Evolutionary conservation across 2,113 vertebrate species (phyloP).

Genomic region (Zosterops borbonicus): DNA sequence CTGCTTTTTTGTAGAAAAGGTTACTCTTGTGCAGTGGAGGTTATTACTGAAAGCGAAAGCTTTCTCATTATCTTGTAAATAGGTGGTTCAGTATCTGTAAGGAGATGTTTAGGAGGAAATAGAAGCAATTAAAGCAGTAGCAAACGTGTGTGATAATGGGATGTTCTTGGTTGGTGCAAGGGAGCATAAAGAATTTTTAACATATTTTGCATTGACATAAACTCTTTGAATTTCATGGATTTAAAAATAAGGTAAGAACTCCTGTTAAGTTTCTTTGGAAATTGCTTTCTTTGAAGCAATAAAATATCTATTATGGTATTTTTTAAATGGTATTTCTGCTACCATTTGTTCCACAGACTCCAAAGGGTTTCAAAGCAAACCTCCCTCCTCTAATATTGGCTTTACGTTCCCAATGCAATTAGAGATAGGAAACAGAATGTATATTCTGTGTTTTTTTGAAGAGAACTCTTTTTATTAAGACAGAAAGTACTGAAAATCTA

Average conservation of each 20-base stretch:
- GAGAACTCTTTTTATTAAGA: neutral
- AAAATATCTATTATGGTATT: neutral
- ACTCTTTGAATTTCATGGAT: neutral
- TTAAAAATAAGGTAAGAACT: slow-evolving; percentile 22
- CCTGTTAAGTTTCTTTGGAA: neutral
- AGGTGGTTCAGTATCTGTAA: neutral
- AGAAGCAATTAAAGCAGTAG: slow-evolving; percentile 10
- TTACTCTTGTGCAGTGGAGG: neutral
- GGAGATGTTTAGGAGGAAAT: slow-evolving; percentile 20
- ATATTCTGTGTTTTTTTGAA: neutral
- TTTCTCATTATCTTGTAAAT: neutral
- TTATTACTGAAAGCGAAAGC: neutral
- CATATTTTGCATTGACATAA: neutral
- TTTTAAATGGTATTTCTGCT: neutral
- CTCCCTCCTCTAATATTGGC: neutral
- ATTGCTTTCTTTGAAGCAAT: neutral
- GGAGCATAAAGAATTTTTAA: neutral
- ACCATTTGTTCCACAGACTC: neutral
- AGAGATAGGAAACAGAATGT: neutral
- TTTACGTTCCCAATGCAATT: neutral
- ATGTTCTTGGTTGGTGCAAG: neutral
- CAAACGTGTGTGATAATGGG: neutral
- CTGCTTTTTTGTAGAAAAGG: neutral
- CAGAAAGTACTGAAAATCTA: neutral
- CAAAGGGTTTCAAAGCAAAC: neutral